Conservation (phyloP, 2,888 invertebrate species). For the Charanyca ferruginea region DNA sequence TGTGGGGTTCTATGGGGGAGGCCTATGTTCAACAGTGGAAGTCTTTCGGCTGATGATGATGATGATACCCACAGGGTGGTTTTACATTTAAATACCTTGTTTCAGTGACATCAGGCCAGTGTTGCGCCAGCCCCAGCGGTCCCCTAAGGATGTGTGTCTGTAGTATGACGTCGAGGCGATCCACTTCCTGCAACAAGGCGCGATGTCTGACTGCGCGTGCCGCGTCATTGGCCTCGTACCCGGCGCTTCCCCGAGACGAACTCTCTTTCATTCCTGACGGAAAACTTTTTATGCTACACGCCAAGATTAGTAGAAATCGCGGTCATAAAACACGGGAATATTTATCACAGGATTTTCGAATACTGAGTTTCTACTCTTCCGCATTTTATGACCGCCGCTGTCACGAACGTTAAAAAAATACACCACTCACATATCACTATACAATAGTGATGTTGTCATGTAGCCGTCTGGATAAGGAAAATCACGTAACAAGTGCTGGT, state of each 20-base stretch:
- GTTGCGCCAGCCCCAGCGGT: slow-evolving; percentile 88
- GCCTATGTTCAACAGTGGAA: too few species aligned
- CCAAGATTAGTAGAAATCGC: neutral
- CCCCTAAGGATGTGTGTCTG: slow-evolving; percentile 92
- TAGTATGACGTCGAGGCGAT: slow-evolving; percentile 93
- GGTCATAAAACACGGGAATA: neutral
- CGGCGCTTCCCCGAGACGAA: slow-evolving; percentile 66
- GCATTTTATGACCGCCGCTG: neutral
- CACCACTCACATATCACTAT: too few species aligned
- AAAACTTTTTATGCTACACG: neutral
- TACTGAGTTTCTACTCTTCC: too few species aligned
- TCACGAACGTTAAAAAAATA: neutral
- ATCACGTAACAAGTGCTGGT: neutral
- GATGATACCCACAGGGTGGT: too few species aligned
- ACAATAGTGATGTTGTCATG: too few species aligned
- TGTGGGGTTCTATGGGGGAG: too few species aligned
- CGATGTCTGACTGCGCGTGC: slow-evolving; percentile 92
- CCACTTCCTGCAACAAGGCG: slow-evolving; percentile 92
- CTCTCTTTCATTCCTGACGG: slow-evolving; percentile 71
- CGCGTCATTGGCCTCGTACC: slow-evolving; percentile 90
- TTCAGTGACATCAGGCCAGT: slow-evolving; percentile 93
- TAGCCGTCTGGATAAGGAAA: neutral
- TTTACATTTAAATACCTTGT: slow-evolving; percentile 84
- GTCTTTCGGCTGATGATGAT: too few species aligned
- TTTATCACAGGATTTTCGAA: neutral